Conservation (phyloP, 2,797 vertebrate species). For the Aeoliscus strigatus region DNA sequence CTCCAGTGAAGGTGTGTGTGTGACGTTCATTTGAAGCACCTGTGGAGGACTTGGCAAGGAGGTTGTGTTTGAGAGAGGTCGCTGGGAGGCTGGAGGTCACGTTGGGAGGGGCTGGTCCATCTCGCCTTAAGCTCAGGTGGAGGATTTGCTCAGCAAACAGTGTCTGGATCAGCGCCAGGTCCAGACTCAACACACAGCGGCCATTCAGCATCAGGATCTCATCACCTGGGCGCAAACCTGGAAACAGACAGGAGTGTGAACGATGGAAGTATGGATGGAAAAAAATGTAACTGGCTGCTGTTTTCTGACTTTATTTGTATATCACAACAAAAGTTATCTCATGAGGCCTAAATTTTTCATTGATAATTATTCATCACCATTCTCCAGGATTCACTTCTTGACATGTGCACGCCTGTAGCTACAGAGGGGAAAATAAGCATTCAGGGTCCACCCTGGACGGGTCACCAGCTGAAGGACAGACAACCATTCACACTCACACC, state of each 20-base stretch:
- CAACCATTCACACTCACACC: no score
- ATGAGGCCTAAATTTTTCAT: no score
- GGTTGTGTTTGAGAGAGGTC: constrained; percentile 38
- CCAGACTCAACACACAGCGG: constrained; percentile 76
- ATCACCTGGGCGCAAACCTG: constrained; percentile 84
- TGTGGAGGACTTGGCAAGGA: constrained; percentile 79
- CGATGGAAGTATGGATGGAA: not conserved
- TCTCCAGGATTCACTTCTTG: no score
- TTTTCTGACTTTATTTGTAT: no score
- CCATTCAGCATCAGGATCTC: constrained; percentile 87
- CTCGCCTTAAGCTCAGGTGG: constrained; percentile 75
- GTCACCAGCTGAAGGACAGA: no score
- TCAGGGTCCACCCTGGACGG: no score
- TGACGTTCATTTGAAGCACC: constrained; percentile 66
- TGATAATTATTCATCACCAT: no score
- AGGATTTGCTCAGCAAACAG: constrained; percentile 82
- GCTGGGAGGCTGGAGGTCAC: constrained; percentile 44
- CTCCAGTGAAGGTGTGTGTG: not conserved
- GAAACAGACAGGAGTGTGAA: not conserved
- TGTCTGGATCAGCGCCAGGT: constrained; percentile 82
- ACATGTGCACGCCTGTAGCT: no score
- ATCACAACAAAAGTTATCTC: no score
- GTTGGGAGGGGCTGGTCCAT: constrained; percentile 27
- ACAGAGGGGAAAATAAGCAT: no score
- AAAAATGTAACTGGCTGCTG: no score